Evolutionary conservation across 2,797 vertebrate genomes (phyloP).

Genomic region (Chiroxiphia lanceolata): DNA sequence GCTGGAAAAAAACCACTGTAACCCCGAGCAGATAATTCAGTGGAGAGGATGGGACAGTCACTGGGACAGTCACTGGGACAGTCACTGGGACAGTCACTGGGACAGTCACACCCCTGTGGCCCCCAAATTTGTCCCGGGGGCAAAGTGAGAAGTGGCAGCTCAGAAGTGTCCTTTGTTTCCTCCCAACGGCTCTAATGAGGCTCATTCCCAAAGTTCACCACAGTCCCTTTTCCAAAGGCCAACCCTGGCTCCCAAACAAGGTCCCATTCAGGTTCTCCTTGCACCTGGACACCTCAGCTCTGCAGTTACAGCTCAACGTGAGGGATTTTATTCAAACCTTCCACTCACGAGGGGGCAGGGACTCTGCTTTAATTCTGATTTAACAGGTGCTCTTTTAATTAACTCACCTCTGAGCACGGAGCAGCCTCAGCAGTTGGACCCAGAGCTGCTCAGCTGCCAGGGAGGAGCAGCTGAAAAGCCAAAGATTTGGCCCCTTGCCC

Average conservation of each 20-base stretch:
- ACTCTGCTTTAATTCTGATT: background rate
- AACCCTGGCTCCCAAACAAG: background rate
- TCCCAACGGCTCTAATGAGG: background rate
- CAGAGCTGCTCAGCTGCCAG: constrained; percentile 20
- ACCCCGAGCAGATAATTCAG: too few relatives aligned
- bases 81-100: background rate
- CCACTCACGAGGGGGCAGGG: background rate
- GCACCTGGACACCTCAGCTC: constrained; percentile 6
- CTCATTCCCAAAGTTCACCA: background rate
- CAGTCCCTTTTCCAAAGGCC: background rate
- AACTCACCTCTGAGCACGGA: constrained; percentile 18
- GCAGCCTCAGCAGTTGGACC: background rate
- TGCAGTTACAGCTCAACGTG: background rate
- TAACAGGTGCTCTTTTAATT: constrained; percentile 6
- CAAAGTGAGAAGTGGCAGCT: background rate
- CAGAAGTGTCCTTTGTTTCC: background rate
- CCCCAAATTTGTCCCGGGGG: background rate
- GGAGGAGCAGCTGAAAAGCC: constrained; percentile 19
- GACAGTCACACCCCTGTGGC: background rate
- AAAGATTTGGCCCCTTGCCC: constrained; percentile 1
- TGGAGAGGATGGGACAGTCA: too few relatives aligned
- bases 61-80: background rate
- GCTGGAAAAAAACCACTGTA: background rate
- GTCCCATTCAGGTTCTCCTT: background rate
- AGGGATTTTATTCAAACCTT: background rate